Percentiles rank a stretch among this genome's conserved stretches.
phyloP scores from a whole-genome alignment of 2,888 invertebrate species.

The Diplolepis rosae region DNA sequence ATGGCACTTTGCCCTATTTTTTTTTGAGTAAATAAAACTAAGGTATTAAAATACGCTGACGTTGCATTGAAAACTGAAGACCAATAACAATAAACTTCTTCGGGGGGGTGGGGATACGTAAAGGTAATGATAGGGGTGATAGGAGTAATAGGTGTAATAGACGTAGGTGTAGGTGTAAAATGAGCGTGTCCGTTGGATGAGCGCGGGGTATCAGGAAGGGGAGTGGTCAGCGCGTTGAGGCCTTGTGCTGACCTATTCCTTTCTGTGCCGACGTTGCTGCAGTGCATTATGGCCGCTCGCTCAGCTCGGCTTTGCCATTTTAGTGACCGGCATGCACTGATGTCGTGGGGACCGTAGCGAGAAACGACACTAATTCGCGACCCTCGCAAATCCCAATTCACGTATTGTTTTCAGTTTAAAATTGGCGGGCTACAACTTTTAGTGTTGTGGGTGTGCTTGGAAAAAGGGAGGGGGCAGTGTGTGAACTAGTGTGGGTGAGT shows the following conservation, averaged over 20 bases:
- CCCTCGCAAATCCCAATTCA: neutral
- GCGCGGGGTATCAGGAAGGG: slow-evolving; percentile 64
- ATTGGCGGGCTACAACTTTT: neutral
- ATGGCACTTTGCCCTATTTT: too few species aligned
- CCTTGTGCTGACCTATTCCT: slow-evolving; percentile 72
- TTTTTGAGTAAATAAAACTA: too few species aligned
- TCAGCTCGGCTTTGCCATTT: slow-evolving; percentile 41
- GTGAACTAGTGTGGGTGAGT: slow-evolving; percentile 32
- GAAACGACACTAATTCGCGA: neutral
- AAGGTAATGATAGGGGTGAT: too few species aligned
- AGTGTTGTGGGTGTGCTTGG: neutral
- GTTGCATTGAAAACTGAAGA: too few species aligned
- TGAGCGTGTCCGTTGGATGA: slow-evolving; percentile 65
- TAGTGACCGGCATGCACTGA: slow-evolving; percentile 45
- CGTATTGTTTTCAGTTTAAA: neutral
- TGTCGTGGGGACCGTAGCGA: slow-evolving; percentile 35
- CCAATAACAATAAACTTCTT: too few species aligned
- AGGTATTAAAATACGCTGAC: too few species aligned
- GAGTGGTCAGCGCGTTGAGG: slow-evolving; percentile 70
- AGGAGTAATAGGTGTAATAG: slow-evolving; percentile 39
- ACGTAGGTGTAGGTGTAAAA: slow-evolving; percentile 64
- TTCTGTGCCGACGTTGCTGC: slow-evolving; percentile 63
- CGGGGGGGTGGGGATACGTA: too few species aligned
- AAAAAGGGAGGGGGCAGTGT: slow-evolving; percentile 13
- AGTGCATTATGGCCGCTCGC: slow-evolving; percentile 72